Base-by-base conservation (phyloP, 2,113 vertebrate species). In the Puffinus mauretanicus region DNA sequence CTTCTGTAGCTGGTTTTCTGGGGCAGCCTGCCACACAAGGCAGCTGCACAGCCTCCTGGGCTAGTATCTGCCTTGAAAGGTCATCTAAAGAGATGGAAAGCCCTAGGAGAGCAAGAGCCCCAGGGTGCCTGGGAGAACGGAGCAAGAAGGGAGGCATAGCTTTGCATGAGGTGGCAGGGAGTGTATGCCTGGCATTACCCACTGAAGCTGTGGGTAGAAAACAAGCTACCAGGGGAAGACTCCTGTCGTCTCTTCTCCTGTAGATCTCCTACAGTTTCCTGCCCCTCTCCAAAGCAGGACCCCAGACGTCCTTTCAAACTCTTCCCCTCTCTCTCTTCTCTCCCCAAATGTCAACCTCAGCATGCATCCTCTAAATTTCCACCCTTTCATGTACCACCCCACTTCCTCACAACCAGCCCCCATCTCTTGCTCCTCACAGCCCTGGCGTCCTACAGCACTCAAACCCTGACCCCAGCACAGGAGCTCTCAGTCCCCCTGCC, bases 211-310 rank as follows among this genome's bases (percentile, higher is more conserved):
- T 47, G 16, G 22, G 55, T 40, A 51, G 58, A 81, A 88, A 66
- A 86, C 0, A 0, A 30, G 20, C 24, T 73, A 16, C 24, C 0
- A 5, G 21, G 13, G 7, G 21, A 95, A 81, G 26, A 52, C 8
- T 57, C 6, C 19, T 5, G 1, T 62, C 27, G 12, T 24, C 36
- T 80, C 29, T n/a, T 79, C 44, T 81, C 2, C 0, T 58, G 15
- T 81, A 58, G 22, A 46, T 46, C 40, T 60, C 40, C 13, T 69
- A 19, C 32, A 58, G 11, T 54, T 88, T 49, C 51, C 52, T 62
- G 24, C 27, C 81, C 3, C 66, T 70, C 32, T 78, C 16, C 58
- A 80, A 67, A 88, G 47, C 19, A 29, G 5, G n/a, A 89, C 46
- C 34, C 3, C 21, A 61, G 24, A 44, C 26, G 3, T 42, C 24